Base-by-base conservation (phyloP, 35 echinoderm and acorn worm genomes). In the Lytechinus pictus region DNA sequence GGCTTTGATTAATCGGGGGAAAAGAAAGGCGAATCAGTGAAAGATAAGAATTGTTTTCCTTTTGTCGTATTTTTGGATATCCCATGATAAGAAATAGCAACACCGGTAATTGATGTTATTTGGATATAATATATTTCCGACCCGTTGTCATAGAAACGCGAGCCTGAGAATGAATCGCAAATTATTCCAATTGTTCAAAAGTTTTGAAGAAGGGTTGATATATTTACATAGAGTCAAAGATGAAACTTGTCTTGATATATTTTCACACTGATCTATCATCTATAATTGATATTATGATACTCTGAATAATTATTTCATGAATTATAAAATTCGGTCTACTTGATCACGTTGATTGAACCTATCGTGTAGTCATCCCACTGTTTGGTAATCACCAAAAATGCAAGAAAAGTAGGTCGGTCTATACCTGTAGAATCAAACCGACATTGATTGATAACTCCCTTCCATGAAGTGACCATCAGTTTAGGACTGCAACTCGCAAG, bases 21-120 rank as follows among this genome's bases (percentile, higher is more conserved):
- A 19, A 79, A 79, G 66, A 16, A 24, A 79, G 66, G 66, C 66
- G 21, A 16, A 24, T 7, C 66, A 24, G 12, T 79, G 66, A 79
- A 79, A 79, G 66, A 79, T 24, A 79, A 16, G 66, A 79, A 79
- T 79, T 79, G 66, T 79, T 79, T 79, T 79, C 66, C 66, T 79
- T 79, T 79, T 24, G 16, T 6, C 12, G 21, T 79, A 79, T 79
- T 79, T 79, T 79, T 79, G 21, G 66, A 79, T 79, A 79, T 79
- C 66, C 66, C n/a, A 79, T 14, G 19, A 19, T 79, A 24, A 79
- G 66, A 79, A 79, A 79, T 79, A 79, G 66, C 19, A 79, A 24
- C 66, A 79, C 66, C 66, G 66, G 66, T 79, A 79, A 79, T 79
- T 79, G 66, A 79, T 79, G 19, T 79, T 79, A 79, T 79, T 79